Base-by-base conservation (phyloP, 1,140 invertebrate genomes). In the Dendrolimus punctatus region DNA sequence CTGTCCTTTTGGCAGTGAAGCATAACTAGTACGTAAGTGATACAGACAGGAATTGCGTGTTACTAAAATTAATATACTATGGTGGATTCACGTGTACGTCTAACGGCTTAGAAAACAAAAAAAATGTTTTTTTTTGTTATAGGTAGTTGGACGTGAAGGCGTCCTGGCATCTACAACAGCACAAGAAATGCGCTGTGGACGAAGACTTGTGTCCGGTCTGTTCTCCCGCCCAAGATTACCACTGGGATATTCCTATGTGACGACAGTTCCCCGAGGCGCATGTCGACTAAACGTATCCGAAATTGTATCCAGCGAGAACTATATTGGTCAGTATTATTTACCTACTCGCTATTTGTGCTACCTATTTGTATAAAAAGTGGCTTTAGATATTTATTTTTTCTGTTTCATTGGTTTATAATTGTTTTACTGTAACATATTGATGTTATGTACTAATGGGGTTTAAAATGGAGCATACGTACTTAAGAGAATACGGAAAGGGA, bases 231-330 rank as follows among this genome's bases (percentile, higher is more conserved):
- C 93, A 7, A 90, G 93, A 47, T 80, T 95, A 47, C 91, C 93
- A 0, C 87, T 91, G 39, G 96, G 95, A 9, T 98, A 98, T 85
- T 94, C 96, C 57, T 89, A 95, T 60, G 92, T 98, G 9, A 92
- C 95, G 1, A 93, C 92, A 36, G 91, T 98, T 41, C 97, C 97
- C 2, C 86, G 88, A 46, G 96, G 96, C 23, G 96, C 96, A 4
- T 96, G 95, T 71, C 93, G 94, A 64, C 92, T 98, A 65, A 95
- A 96, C 66, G 93, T 98, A 70, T 94, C 94, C 9, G 95, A 98
- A 87, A 88, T 96, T 46, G 91, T 92, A 53, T 90, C 92, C 58
- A 96, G 94, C 66, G 91, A 92, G 56, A 98, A 98, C 87, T 94
- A 94, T 80, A 90, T 99, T 62, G 96, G 96, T 97, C 86, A 92